Evolutionary conservation across 2,797 vertebrate species (phyloP), one percentile per base, ranked within the genome.

Genomic region (Gallinago stenura): DNA sequence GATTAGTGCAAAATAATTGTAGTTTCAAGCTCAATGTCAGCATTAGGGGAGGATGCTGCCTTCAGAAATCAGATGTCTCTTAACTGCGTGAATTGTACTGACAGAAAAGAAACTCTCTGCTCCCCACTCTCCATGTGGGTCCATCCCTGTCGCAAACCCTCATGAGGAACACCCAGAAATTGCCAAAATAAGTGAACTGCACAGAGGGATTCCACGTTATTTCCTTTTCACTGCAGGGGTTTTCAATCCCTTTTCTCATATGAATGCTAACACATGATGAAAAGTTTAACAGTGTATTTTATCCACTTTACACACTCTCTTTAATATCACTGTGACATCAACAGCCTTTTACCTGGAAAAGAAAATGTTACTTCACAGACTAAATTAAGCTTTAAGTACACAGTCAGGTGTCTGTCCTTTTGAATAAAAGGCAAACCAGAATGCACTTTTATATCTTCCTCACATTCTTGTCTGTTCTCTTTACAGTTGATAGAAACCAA

Each of bases 81-180:
- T 17, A 62, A 73, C 7, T 66, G 56, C 12, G n/a, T 5, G 15
- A 75, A 25, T 15, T 75, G n/a, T 15, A 66, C 8, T 18, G 46
- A 66, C n/a, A 15, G 37, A 79, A 46, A 48, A 35, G 2, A 33
- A 68, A 33, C 21, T 24, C 39, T 69, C 31, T 14, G 39, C 54
- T 83, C 33, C 77, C 57, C n/a, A 12, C 33, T 58, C 30, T 6
- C 25, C 0, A 21, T 0, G 9, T 0, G 0, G 58, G 13, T 19
- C 20, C 17, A 4, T 24, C 46, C 25, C 43, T 24, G 5, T 10
- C 1, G 1, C 20, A 70, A 92, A 73, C 28, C 24, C 26, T 19
- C 25, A 19, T 4, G 43, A 28, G 35, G 48, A 90, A 92, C 56
- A 82, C 2, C 14, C 37, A 43, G n/a, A 66, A 86, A 57, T 17